Evolutionary conservation across 2,113 vertebrate genomes (phyloP), one percentile per base, ranked within the genome.

Genomic region (Clarias batrachus): DNA sequence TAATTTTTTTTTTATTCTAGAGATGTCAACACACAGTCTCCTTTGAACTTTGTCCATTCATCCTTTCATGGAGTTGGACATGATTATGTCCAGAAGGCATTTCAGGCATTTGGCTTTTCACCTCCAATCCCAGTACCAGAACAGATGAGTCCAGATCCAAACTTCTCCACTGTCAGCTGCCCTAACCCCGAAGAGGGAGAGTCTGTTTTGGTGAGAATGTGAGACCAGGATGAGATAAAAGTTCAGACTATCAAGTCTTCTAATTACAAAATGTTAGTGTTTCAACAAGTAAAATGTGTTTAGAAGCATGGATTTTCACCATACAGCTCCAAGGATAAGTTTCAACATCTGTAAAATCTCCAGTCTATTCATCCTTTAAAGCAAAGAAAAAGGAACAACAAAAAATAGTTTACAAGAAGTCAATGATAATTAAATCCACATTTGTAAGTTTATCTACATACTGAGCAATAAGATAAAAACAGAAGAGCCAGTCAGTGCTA

Each of bases 171-270:
- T 0, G 96, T 99, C 86, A 95, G 92, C 90, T 97, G 96, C 73
- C 98, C 98, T 17, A 99, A 99, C 91, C 98, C 98, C 0, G 98
- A 99, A 87, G 98, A 99, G 91, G 98, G 98, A 52, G 96, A 96
- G 91, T 96, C 95, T 0, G 97, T 99, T 70, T 94, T 99, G 96
- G 97, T 99, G 93, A 89, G 85, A 89, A 48, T 60, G 21, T 0
- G 19, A 65, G 68, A 59, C 1, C 23, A 52, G 12, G 7, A 71
- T 56, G 37, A 56, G 25, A 41, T 52, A 68, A 71, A 27, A 0
- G 3, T 68, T 25, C 25, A 52, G 41, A 30, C 25, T 12, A 4
- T 80, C 3, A 12, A 4, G 27, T 37, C 77, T 59, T 17, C 11
- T 56, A 27, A 57, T 57, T 30, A 30, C 6, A 19, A 30, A 79